Percentiles rank a stretch among this genome's conserved stretches.
Conservation (phyloP, 1,140 invertebrate species). For the Atta texana region DNA sequence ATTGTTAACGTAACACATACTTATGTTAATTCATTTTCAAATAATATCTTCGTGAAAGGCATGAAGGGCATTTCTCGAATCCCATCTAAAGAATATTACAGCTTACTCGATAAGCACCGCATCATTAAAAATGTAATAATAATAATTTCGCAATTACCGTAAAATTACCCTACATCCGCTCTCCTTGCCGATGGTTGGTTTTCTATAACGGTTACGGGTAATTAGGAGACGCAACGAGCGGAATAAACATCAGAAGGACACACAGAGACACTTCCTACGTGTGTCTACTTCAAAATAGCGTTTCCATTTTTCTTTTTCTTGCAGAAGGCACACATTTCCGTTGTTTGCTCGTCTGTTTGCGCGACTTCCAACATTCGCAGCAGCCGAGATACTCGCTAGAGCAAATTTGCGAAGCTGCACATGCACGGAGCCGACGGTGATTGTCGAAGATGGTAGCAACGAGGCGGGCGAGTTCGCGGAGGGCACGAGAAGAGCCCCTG, state of each 20-base stretch:
- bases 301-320: conserved; percentile 57
- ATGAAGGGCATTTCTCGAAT: neutral
- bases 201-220: conserved; percentile 62
- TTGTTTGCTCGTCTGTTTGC: conserved; percentile 66
- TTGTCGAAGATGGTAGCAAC: conserved; percentile 72
- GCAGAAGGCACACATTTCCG: conserved; percentile 56
- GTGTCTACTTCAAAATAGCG: conserved; percentile 50
- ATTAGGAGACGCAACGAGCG: conserved; percentile 62
- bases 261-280: conserved; percentile 43
- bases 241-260: conserved; percentile 21
- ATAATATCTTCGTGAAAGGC: conserved; percentile 22
- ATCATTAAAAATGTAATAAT: conserved; percentile 52
- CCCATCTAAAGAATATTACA: conserved; percentile 12
- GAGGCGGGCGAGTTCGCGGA: conserved; percentile 4
- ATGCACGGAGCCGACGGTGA: conserved; percentile 55
- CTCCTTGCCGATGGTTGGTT: conserved; percentile 27
- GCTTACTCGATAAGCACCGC: neutral
- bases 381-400: conserved; percentile 55
- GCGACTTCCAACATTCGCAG: conserved; percentile 61
- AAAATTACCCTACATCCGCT: conserved; percentile 55
- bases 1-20: neutral
- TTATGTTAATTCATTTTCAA: neutral
- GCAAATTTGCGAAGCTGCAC: conserved; percentile 69
- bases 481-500: neutral
- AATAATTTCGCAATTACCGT: conserved; percentile 59